Percentiles rank a stretch among this genome's conserved stretches.
phyloP scores from a whole-genome alignment of 2,888 invertebrate genomes.

The Gymnoscelis rufifasciata region DNA sequence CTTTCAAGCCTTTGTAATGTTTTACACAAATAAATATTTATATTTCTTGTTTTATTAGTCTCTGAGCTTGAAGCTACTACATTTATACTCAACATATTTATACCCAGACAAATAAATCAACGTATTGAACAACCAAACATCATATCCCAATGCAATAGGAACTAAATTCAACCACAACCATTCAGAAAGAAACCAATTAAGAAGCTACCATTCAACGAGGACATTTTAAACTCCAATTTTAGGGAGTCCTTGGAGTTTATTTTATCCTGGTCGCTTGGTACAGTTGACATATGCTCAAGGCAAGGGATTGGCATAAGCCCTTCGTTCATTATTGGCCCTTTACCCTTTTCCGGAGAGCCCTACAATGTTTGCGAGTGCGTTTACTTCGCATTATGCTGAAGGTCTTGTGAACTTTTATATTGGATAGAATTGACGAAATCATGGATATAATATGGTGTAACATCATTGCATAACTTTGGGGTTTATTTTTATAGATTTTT shows the following conservation, averaged over 20 bases:
- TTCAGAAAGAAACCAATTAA: slow-evolving; percentile 30
- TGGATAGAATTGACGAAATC: slow-evolving; percentile 4
- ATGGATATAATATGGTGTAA: too few species aligned
- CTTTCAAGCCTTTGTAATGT: too few species aligned
- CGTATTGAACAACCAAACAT: not conserved
- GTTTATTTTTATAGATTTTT: too few species aligned
- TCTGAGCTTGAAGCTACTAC: too few species aligned
- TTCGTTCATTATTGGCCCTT: slow-evolving; percentile 68
- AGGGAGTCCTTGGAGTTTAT: slow-evolving; percentile 28
- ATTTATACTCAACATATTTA: too few species aligned
- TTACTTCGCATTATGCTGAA: slow-evolving; percentile 29
- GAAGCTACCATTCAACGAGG: slow-evolving; percentile 22
- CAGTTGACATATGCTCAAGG: slow-evolving; percentile 71
- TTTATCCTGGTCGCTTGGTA: slow-evolving; percentile 39
- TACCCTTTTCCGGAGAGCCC: slow-evolving; percentile 53
- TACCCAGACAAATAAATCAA: not conserved
- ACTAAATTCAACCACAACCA: slow-evolving; percentile 17
- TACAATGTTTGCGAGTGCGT: slow-evolving; percentile 62
- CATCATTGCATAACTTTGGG: too few species aligned
- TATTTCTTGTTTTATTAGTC: too few species aligned
- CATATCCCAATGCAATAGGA: slow-evolving; percentile 15
- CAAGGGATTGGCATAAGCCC: slow-evolving; percentile 70
- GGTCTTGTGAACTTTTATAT: slow-evolving; percentile 24
- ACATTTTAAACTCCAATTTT: slow-evolving; percentile 17
- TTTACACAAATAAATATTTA: too few species aligned